These are phyloP conservation scores for Benthosema pterotum DNA, from an alignment of 2,797 vertebrate species.

Conservation along the genomic window DNA sequence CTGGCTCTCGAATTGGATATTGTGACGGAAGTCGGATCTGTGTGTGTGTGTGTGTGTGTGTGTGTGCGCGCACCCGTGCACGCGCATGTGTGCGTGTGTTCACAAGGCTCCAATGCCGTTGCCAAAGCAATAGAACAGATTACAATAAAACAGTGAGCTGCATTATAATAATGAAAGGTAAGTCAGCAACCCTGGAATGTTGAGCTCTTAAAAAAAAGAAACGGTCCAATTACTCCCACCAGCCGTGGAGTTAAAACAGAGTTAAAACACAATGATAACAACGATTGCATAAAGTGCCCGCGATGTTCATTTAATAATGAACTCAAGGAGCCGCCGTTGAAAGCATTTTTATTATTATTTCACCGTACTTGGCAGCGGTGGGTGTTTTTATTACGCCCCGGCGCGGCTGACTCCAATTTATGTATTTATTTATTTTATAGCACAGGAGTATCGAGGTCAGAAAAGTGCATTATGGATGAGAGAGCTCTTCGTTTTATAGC, in stretches of 20 bases:
- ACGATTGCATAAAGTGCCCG: slow-evolving; percentile 7
- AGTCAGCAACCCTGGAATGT: slow-evolving; percentile 18
- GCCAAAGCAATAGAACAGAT: slow-evolving; percentile 21
- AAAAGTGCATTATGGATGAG: slow-evolving; percentile 39
- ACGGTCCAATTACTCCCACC: slow-evolving; percentile 36
- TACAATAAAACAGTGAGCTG: no score
- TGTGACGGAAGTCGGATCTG: no score
- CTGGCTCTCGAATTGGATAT: no score
- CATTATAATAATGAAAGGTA: slow-evolving; percentile 7
- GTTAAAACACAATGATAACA: slow-evolving; percentile 27
- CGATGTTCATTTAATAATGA: slow-evolving; percentile 28
- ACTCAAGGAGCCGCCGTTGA: slow-evolving; percentile 19
- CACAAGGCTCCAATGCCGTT: slow-evolving; percentile 25
- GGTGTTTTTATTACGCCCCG: slow-evolving; percentile 18
- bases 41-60: no score
- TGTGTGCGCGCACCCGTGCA: no score
- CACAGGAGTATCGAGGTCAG: slow-evolving; percentile 14
- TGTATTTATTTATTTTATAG: slow-evolving; percentile 23
- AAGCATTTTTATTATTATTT: slow-evolving; percentile 17
- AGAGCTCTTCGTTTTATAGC: slow-evolving; percentile 36
- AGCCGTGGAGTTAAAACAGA: slow-evolving; percentile 28
- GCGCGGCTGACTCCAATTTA: slow-evolving; percentile 22
- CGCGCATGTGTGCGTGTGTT: neutral
- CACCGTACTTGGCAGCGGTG: slow-evolving; percentile 12
- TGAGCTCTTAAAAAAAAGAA: slow-evolving; percentile 13